Evolutionary conservation across 2,888 invertebrate genomes (phyloP).

Genomic region (Sipha maydis): DNA sequence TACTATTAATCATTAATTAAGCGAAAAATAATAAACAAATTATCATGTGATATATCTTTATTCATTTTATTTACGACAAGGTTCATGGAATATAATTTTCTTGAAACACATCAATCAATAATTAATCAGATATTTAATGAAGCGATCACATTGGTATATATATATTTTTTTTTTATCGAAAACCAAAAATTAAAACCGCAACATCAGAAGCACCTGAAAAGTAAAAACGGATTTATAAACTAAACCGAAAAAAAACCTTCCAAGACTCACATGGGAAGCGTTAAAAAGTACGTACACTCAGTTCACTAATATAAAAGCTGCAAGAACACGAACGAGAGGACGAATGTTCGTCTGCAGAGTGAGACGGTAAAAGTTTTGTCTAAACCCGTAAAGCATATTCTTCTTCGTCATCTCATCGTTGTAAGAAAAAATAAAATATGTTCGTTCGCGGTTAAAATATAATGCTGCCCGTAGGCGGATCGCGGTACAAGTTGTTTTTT

Average conservation of each 20-base stretch:
- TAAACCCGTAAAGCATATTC: constrained; percentile 4
- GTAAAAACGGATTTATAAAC: background rate
- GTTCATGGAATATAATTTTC: too few relatives aligned
- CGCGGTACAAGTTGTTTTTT: background rate
- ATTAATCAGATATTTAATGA: too few relatives aligned
- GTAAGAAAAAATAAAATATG: constrained; percentile 4
- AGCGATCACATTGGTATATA: background rate
- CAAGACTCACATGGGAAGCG: background rate
- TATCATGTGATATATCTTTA: too few relatives aligned
- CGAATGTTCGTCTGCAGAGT: background rate
- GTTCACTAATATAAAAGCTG: background rate
- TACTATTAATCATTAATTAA: too few relatives aligned
- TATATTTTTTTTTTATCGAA: background rate
- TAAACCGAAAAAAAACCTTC: background rate
- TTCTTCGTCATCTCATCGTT: background rate
- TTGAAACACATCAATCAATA: too few relatives aligned
- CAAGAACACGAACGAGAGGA: background rate
- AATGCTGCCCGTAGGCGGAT: background rate
- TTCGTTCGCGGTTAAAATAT: constrained; percentile 19
- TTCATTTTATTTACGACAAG: too few relatives aligned
- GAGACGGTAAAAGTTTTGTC: constrained; percentile 13
- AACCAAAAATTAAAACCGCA: background rate
- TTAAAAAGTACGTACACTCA: background rate
- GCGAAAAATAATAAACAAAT: too few relatives aligned
- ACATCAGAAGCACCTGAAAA: background rate